Base-by-base conservation (phyloP, 2,797 vertebrate genomes). In the Pipistrellus pygmaeus region DNA sequence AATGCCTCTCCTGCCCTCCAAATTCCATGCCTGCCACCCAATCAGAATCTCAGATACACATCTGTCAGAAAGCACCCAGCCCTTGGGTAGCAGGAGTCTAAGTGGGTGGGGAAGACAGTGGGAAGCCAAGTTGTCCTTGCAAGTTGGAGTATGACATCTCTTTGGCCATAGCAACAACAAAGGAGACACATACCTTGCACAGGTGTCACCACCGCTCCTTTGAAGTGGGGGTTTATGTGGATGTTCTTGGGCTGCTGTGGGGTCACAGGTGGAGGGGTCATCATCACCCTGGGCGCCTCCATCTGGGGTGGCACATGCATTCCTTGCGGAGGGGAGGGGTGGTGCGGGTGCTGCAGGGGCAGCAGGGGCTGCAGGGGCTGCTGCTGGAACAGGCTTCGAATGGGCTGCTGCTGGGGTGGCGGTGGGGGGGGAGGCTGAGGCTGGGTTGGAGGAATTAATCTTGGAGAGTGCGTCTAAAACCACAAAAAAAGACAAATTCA, bases 171-270 rank as follows among this genome's bases (percentile, higher is more conserved):
- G 20, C 46, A 77, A 48, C 15, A 82, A 51, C 32, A 44, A 68
- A 44, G 60, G 72, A 53, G 86, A 91, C 90, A 76, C 98, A 20
- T 97, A 99, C 99, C 99, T 99, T 99, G 99, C 2, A 99, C 99
- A 51, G 99, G 98, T 0, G 99, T 98, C 78, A 99, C 98, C 32
- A 99, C 97, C 0, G 99, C 99, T 71, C 99, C 99, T 98, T 99
- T 99, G 98, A 99, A 99, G 98, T 99, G 99, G 1, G 99, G 99
- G 96, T 99, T 99, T 97, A 99, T 99, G 97, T 99, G 99, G 95
- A 99, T 99, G 96, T 99, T 99, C 98, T 99, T 99, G 81, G 99
- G 98, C 95, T 99, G 99, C 51, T 99, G 99, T 9, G 98, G 98
- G 71, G 99, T 97, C 97, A 98, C 99, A 38, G 98, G 97, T 41